phyloP scores from a whole-genome alignment of 2,888 invertebrate genomes.

The Eupsilia transversa region DNA sequence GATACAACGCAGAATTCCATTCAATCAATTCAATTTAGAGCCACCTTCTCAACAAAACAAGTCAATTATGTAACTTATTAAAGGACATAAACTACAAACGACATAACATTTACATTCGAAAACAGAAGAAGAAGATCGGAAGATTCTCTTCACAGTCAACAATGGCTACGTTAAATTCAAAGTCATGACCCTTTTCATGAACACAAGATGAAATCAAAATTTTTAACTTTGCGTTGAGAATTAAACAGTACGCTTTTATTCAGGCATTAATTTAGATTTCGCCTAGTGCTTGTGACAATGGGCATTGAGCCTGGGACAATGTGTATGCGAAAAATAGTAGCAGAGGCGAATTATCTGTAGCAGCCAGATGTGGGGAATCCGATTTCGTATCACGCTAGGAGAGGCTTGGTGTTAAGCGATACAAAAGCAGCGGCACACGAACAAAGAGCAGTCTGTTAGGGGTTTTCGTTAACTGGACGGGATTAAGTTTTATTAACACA shows the following conservation, averaged over 20 bases:
- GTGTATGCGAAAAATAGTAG: conserved; percentile 66
- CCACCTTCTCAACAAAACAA: conserved; percentile 28
- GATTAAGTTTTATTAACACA: conserved; percentile 4
- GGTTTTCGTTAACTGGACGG: conserved; percentile 13
- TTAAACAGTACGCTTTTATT: not conserved
- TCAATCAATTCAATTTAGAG: conserved; percentile 16
- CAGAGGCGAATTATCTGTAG: conserved; percentile 68
- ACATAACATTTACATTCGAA: conserved; percentile 31
- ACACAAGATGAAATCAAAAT: not conserved
- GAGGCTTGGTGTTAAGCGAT: conserved; percentile 25
- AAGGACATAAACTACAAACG: conserved; percentile 32
- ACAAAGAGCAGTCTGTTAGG: conserved; percentile 3
- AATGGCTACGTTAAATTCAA: conserved; percentile 22
- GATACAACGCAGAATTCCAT: not conserved
- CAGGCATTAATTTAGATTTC: not conserved
- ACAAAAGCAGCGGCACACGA: conserved; percentile 32
- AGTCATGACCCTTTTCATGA: not conserved
- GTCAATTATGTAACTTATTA: conserved; percentile 21
- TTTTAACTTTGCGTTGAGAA: not conserved
- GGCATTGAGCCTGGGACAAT: conserved; percentile 60
- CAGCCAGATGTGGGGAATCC: conserved; percentile 72
- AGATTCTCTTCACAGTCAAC: conserved; percentile 20
- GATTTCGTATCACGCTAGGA: conserved; percentile 69
- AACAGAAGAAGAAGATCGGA: no score
- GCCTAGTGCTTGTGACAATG: not conserved